Conservation (phyloP, 2,113 vertebrate species). For the Tricholaema leucomelas region DNA sequence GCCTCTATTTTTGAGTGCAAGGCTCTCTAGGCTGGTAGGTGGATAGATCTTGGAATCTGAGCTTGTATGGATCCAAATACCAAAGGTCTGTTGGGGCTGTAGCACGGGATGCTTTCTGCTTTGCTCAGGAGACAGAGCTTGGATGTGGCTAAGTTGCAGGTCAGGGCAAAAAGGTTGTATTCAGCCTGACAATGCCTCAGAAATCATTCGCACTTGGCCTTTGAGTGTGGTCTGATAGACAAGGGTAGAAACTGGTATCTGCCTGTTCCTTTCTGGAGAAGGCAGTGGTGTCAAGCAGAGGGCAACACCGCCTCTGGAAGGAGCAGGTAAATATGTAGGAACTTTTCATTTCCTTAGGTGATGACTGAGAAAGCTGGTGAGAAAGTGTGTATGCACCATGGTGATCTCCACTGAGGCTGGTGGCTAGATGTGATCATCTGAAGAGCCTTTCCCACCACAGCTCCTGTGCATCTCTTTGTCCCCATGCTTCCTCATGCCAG, state of each 20-base stretch:
- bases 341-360: background rate
- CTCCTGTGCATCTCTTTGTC: background rate
- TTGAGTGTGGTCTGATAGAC: background rate
- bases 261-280: background rate
- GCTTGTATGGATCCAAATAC: background rate
- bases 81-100: background rate
- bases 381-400: background rate
- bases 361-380: background rate
- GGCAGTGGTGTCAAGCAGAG: rapidly evolving
- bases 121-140: background rate
- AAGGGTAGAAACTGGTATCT: background rate
- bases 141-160: background rate
- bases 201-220: rapidly evolving
- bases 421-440: background rate
- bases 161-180: background rate
- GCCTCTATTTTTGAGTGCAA: slow-evolving; percentile 41
- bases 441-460: background rate
- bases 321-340: background rate
- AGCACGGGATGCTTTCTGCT: background rate
- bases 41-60: slow-evolving; percentile 10
- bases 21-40: slow-evolving; percentile 18
- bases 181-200: background rate
- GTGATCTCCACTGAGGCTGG: background rate
- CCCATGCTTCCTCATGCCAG: background rate
- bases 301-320: background rate